phyloP scores from a whole-genome alignment of 1,140 invertebrate species.

The Micrasema minimum region DNA sequence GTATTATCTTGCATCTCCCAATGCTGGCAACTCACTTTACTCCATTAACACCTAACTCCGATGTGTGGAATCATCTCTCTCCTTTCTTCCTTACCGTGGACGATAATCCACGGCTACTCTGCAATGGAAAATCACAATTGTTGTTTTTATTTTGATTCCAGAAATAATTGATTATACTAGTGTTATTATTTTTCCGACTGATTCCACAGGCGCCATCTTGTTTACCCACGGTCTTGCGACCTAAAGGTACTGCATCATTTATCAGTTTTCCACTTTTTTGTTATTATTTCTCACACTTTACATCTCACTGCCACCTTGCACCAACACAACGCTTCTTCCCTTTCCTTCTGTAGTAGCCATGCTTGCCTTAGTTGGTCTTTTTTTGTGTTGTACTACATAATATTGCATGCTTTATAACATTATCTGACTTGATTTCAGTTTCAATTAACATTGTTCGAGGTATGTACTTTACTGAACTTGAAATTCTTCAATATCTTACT shows the following conservation, averaged over 20 bases:
- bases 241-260: slow-evolving; percentile 72
- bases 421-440: slow-evolving; percentile 1
- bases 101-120: slow-evolving; percentile 6
- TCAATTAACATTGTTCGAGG: slow-evolving; percentile 13
- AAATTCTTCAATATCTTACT: not conserved
- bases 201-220: slow-evolving; percentile 77
- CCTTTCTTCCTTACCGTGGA: slow-evolving; percentile 23
- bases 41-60: slow-evolving; percentile 35
- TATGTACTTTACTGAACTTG: slow-evolving; percentile 9
- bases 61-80: slow-evolving; percentile 47
- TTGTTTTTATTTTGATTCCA: slow-evolving; percentile 71
- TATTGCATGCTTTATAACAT: not conserved
- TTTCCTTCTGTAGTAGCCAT: not conserved
- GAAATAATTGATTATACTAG: slow-evolving; percentile 79
- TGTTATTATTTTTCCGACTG: slow-evolving; percentile 81
- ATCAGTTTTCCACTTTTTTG: slow-evolving; percentile 49
- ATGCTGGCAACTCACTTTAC: slow-evolving; percentile 21
- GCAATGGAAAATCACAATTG: slow-evolving; percentile 54
- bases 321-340: not conserved
- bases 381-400: slow-evolving; percentile 3
- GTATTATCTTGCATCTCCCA: not conserved
- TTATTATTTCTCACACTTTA: slow-evolving; percentile 40
- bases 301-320: slow-evolving; percentile 6
- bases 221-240: slow-evolving; percentile 77
- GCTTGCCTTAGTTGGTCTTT: not conserved